Percentiles rank a stretch among this genome's conserved stretches.
phyloP scores from a whole-genome alignment of 2,888 invertebrate genomes.

The Megalurothrips usitatus region DNA sequence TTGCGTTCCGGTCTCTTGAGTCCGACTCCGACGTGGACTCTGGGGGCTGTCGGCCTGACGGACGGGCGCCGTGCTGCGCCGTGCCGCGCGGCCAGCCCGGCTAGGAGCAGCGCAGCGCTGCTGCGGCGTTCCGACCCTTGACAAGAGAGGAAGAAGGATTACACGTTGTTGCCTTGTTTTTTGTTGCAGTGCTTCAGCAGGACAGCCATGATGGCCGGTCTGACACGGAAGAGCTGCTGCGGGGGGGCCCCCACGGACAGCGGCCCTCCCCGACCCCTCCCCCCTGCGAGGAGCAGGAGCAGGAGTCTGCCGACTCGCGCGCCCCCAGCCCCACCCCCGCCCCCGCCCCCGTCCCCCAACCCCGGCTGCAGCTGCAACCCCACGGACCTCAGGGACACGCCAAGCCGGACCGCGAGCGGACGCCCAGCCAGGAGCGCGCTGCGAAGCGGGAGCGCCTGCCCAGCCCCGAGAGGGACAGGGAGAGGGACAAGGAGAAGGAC shows the following conservation, averaged over 20 bases:
- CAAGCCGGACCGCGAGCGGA: slow-evolving; percentile 29
- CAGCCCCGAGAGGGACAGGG: background rate
- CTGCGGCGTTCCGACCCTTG: background rate
- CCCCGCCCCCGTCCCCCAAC: slow-evolving; percentile 37
- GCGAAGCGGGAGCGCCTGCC: background rate
- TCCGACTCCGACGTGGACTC: background rate
- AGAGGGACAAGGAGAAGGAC: background rate
- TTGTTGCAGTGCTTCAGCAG: slow-evolving; percentile 46
- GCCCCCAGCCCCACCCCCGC: slow-evolving; percentile 28
- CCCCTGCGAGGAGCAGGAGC: slow-evolving; percentile 33
- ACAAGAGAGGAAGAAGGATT: background rate
- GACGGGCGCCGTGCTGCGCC: background rate
- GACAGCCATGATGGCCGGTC: slow-evolving; percentile 46
- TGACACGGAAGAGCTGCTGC: slow-evolving; percentile 38
- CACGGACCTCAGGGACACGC: slow-evolving; percentile 40
- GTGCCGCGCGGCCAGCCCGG: background rate
- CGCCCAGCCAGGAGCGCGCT: slow-evolving; percentile 11
- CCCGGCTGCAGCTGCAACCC: slow-evolving; percentile 39
- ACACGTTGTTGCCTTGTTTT: slow-evolving; percentile 21
- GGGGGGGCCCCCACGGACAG: slow-evolving; percentile 35
- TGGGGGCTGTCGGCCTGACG: too few species aligned
- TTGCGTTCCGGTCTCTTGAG: slow-evolving; percentile 22
- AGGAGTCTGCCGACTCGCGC: slow-evolving; percentile 30
- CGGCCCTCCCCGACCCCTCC: slow-evolving; percentile 34
- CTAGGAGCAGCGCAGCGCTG: background rate